phyloP scores from a whole-genome alignment of 2,888 invertebrate genomes.

The Rhagium mordax region DNA sequence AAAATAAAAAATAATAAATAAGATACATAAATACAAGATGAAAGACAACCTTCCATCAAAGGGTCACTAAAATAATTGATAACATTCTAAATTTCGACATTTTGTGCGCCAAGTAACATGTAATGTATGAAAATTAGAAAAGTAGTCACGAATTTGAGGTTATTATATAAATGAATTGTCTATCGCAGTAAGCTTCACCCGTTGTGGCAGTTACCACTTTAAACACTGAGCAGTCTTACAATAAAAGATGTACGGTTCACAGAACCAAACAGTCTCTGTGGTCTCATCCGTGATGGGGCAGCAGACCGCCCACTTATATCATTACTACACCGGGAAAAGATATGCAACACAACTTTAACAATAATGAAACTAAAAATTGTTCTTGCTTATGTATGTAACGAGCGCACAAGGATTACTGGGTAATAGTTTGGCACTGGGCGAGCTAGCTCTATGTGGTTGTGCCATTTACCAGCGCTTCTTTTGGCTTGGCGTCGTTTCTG shows the following conservation, averaged over 20 bases:
- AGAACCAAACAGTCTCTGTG: constrained; percentile 67
- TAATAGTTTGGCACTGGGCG: constrained; percentile 15
- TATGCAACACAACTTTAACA: constrained; percentile 60
- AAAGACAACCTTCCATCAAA: constrained; percentile 27
- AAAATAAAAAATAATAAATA: constrained; percentile 59
- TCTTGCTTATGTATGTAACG: constrained; percentile 50
- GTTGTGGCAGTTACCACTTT: constrained; percentile 55
- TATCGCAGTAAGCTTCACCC: constrained; percentile 57
- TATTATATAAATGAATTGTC: constrained; percentile 52
- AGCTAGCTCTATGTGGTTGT: constrained; percentile 71
- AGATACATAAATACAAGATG: constrained; percentile 59
- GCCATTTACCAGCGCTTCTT: constrained; percentile 80
- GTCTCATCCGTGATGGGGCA: constrained; percentile 66
- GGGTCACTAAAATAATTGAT: constrained; percentile 10
- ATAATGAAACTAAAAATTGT: constrained; percentile 52
- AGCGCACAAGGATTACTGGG: constrained; percentile 52
- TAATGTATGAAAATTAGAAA: constrained; percentile 68
- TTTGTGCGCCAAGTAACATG: constrained; percentile 63
- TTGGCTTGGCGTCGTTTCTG: constrained; percentile 71
- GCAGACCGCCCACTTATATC: constrained; percentile 64
- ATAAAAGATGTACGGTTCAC: constrained; percentile 65
- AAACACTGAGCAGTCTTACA: constrained; percentile 61
- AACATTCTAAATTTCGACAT: constrained; percentile 49
- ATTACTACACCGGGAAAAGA: constrained; percentile 61
- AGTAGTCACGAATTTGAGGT: constrained; percentile 62